These are phyloP conservation scores for Aphis gossypii DNA, from an alignment of 1,140 invertebrate species.

Conservation along the genomic window DNA sequence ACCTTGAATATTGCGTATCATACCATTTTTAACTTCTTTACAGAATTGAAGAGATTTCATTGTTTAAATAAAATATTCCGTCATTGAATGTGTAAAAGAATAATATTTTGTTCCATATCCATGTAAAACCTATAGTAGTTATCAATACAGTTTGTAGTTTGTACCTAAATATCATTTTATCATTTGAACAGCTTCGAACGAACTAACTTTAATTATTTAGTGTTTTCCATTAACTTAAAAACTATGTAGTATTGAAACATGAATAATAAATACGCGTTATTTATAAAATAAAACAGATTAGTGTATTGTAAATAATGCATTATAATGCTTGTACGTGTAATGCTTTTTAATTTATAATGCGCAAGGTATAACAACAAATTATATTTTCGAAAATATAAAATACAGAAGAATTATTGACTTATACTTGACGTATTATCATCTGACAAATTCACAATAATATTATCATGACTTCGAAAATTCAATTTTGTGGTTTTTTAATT, in stretches of 20 bases:
- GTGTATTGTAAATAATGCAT: not conserved
- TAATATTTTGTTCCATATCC: not conserved
- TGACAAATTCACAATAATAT: not conserved
- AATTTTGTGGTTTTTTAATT: no score
- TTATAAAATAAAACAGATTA: not conserved
- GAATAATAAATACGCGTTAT: not conserved
- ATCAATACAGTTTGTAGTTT: not conserved
- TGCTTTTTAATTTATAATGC: not conserved
- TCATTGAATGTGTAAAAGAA: not conserved
- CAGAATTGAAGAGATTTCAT: not conserved
- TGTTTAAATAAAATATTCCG: not conserved
- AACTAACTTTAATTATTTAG: constrained; percentile 3
- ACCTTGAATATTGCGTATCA: constrained; percentile 5
- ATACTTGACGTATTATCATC: not conserved
- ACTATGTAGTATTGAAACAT: not conserved
- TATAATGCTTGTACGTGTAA: no score
- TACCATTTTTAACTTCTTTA: not conserved
- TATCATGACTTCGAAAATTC: no score
- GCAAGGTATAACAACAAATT: not conserved
- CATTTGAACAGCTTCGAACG: not conserved
- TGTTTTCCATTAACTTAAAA: not conserved
- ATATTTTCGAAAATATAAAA: not conserved
- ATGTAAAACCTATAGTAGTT: not conserved
- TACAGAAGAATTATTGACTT: not conserved
- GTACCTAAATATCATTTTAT: not conserved